Conservation (phyloP, 1,140 invertebrate species). For the Maconellicoccus hirsutus region DNA sequence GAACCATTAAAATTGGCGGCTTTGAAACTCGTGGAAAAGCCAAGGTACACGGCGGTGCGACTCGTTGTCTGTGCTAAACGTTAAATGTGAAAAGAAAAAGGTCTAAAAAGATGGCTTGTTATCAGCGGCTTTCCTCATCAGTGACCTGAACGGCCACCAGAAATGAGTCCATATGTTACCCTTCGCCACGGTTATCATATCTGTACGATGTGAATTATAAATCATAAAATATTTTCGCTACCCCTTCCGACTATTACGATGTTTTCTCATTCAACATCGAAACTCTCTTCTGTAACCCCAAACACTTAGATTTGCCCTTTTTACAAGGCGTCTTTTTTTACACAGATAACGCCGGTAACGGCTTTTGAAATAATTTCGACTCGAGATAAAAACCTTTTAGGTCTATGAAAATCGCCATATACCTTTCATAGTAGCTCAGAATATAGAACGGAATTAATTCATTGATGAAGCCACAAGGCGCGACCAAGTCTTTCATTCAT, state of each 20-base stretch:
- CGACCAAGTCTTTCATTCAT: neutral
- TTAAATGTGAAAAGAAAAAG: neutral
- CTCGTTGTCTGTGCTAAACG: neutral
- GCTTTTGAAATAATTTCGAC: conserved; percentile 12
- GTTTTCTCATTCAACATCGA: conserved; percentile 13
- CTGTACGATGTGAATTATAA: conserved; percentile 14
- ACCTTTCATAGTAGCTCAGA: neutral
- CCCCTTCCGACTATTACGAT: conserved; percentile 1
- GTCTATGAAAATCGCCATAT: neutral
- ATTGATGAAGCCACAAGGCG: neutral
- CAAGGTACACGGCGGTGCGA: neutral
- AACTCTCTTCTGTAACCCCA: neutral
- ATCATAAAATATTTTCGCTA: conserved; percentile 19
- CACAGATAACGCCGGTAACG: conserved; percentile 11
- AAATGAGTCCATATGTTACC: conserved; percentile 22
- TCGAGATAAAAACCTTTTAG: neutral
- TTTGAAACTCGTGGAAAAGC: neutral
- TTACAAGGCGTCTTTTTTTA: neutral
- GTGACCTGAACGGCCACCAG: conserved; percentile 16
- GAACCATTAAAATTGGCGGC: too few species aligned
- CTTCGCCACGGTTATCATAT: conserved; percentile 15
- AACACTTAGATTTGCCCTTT: conserved; percentile 4
- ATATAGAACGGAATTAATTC: neutral
- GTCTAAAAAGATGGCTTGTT: conserved; percentile 10
- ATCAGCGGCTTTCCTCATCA: conserved; percentile 21